phyloP scores from a whole-genome alignment of 2,888 invertebrate species.

The Amblyjoppa proteus region DNA sequence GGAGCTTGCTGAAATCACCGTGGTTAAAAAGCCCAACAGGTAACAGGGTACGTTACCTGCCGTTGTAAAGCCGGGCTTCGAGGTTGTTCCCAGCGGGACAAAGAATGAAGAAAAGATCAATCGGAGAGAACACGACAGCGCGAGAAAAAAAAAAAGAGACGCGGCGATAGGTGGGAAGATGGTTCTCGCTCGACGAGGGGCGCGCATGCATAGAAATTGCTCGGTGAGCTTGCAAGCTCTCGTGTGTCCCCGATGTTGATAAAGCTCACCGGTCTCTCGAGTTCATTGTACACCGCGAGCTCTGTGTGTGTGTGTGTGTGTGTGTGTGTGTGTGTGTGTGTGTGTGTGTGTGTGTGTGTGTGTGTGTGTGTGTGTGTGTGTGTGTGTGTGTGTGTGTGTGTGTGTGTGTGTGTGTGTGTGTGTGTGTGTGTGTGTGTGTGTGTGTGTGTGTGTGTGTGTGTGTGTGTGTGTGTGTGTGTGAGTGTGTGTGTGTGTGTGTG shows the following conservation, averaged over 20 bases:
- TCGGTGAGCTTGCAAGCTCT: slow-evolving; percentile 45
- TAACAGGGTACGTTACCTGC: background rate
- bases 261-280: slow-evolving; percentile 28
- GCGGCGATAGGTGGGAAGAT: background rate
- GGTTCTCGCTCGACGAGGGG: slow-evolving; percentile 25
- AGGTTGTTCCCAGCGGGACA: background rate
- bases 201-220: slow-evolving; percentile 57
- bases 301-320: too few species aligned
- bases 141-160: background rate
- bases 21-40: background rate
- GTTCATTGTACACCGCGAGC: slow-evolving; percentile 45
- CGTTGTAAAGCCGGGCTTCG: background rate
- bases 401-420: too few species aligned
- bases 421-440: too few species aligned
- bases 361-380: background rate
- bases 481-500: too few species aligned
- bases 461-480: too few species aligned
- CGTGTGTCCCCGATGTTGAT: slow-evolving; percentile 3
- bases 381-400: too few species aligned
- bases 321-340: too few species aligned
- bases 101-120: slow-evolving; percentile 8
- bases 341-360: background rate
- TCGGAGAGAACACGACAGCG: background rate
- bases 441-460: too few species aligned
- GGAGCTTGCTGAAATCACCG: slow-evolving; percentile 15